Conservation (phyloP, 1,140 invertebrate genomes). For the Cydia fagiglandana region DNA sequence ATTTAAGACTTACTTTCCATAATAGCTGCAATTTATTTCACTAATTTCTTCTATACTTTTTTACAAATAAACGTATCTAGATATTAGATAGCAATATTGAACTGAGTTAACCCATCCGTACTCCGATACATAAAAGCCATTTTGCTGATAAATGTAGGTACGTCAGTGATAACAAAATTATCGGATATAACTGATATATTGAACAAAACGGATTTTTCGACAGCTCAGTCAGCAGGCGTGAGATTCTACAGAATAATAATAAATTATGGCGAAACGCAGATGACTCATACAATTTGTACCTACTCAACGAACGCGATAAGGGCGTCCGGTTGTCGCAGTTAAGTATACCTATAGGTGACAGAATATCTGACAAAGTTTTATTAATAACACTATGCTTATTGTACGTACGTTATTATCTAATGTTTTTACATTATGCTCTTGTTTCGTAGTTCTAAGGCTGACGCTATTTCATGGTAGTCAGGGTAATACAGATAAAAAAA, state of each 20-base stretch:
- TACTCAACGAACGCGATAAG: not conserved
- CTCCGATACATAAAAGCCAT: not conserved
- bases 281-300: not conserved
- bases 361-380: not conserved
- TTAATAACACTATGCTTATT: not conserved
- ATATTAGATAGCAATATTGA: not conserved
- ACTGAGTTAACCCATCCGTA: not conserved
- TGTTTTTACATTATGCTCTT: not conserved
- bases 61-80: not conserved
- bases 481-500: too few relatives aligned
- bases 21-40: not conserved
- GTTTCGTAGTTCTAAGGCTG: too few relatives aligned
- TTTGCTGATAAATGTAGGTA: not conserved
- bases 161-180: not conserved
- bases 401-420: too few relatives aligned
- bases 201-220: not conserved
- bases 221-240: not conserved
- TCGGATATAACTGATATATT: not conserved
- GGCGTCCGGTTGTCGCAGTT: not conserved
- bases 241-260: not conserved
- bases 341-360: not conserved
- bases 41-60: not conserved
- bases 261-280: not conserved
- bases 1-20: not conserved
- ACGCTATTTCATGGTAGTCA: too few relatives aligned